Conservation (phyloP, 2,888 invertebrate species). For the Ormyrus labotus region DNA sequence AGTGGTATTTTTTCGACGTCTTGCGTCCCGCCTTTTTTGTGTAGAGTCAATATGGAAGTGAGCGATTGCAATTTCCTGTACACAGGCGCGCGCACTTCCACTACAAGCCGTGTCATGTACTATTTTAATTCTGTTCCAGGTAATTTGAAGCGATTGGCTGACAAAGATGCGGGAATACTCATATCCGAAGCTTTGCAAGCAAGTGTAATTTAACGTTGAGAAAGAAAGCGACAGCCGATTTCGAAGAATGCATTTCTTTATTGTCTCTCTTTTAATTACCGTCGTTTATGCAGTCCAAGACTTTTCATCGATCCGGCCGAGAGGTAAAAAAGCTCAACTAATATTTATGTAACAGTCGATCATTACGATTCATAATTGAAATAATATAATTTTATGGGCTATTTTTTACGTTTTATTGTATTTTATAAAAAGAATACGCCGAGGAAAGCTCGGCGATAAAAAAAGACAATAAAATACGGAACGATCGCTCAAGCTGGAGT, state of each 20-base stretch:
- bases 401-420: neutral
- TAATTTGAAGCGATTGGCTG: neutral
- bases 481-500: constrained; percentile 9
- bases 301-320: constrained; percentile 33
- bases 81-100: no score
- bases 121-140: constrained; percentile 25
- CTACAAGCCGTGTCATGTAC: neutral
- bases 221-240: neutral
- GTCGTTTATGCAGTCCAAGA: constrained; percentile 36
- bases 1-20: no score
- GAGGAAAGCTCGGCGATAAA: no score
- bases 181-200: neutral
- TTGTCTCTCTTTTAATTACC: constrained; percentile 21
- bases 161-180: constrained; percentile 14
- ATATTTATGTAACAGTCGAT: neutral
- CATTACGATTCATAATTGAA: no score
- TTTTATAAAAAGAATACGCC: neutral
- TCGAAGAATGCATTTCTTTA: constrained; percentile 49
- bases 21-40: no score
- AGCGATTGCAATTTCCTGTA: no score
- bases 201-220: neutral
- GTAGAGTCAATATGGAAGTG: no score
- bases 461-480: neutral
- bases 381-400: no score
- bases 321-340: constrained; percentile 27